Evolutionary conservation across 2,797 vertebrate genomes (phyloP).

Genomic region (Hybognathus amarus): DNA sequence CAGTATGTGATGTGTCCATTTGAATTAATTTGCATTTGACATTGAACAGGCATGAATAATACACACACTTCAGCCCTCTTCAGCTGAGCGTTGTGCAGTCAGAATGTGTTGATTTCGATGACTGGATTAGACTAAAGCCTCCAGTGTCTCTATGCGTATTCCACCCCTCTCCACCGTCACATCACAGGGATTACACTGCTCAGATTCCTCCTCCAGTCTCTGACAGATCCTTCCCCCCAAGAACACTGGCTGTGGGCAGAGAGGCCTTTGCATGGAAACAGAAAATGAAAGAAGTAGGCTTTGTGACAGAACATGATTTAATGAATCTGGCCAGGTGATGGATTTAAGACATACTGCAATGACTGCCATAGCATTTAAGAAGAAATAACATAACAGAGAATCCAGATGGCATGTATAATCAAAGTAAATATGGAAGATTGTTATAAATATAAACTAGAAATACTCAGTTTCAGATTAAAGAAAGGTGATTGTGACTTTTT

Average conservation of each 20-base stretch:
- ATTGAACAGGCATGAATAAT: slow-evolving; percentile 17
- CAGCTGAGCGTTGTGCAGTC: slow-evolving; percentile 16
- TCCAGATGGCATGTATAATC: too few species aligned
- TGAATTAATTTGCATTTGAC: neutral
- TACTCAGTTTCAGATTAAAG: too few species aligned
- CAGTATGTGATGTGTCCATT: neutral
- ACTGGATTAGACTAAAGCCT: slow-evolving; percentile 47
- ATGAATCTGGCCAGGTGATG: slow-evolving; percentile 17
- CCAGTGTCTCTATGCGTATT: slow-evolving; percentile 36
- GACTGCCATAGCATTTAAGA: neutral
- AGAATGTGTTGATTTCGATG: slow-evolving; percentile 35
- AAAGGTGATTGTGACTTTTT: too few species aligned
- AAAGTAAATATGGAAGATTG: too few species aligned
- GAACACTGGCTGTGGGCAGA: slow-evolving; percentile 38
- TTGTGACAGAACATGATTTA: slow-evolving; percentile 18
- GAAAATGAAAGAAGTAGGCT: slow-evolving; percentile 39
- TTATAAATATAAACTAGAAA: too few species aligned
- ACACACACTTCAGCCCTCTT: slow-evolving; percentile 22
- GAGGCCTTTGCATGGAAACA: slow-evolving; percentile 33
- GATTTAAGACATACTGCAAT: neutral
- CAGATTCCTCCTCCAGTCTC: slow-evolving; percentile 44
- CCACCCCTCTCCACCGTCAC: slow-evolving; percentile 45
- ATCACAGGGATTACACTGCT: slow-evolving; percentile 48
- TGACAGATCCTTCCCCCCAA: slow-evolving; percentile 43
- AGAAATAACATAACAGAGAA: neutral